Conservation (phyloP, 2,888 invertebrate genomes). For the Alentia gelatinosa region DNA sequence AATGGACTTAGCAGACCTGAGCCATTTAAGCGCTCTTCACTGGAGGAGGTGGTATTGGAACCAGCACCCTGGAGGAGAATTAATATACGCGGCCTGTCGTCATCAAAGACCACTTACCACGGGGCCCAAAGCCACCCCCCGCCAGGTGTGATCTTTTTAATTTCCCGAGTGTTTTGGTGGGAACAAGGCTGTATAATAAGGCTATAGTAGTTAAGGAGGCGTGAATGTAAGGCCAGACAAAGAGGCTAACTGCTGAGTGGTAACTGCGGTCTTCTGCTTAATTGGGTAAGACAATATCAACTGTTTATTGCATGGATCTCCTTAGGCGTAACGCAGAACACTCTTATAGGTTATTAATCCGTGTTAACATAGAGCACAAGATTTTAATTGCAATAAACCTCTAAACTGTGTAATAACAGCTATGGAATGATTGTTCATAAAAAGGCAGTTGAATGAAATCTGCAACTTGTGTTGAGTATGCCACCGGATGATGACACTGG, state of each 20-base stretch:
- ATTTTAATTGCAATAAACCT: background rate
- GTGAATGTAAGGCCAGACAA: constrained; percentile 5
- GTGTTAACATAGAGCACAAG: background rate
- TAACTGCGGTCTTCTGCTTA: background rate
- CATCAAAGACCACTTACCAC: background rate
- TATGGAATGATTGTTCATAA: no score
- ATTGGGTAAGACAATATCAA: background rate
- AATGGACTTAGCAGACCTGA: background rate
- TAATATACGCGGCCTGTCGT: background rate
- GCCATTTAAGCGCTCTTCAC: constrained; percentile 21
- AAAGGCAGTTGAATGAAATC: no score
- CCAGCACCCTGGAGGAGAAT: background rate
- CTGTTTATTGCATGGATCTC: background rate
- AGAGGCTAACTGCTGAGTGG: background rate
- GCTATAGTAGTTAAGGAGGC: constrained; percentile 39
- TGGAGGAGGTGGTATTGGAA: background rate
- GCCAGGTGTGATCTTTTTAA: background rate
- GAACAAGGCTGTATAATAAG: constrained; percentile 21
- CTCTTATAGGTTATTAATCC: background rate
- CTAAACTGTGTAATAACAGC: no score
- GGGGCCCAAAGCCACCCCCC: background rate
- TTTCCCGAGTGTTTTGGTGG: background rate
- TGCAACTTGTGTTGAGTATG: no score
- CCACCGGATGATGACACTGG: no score
- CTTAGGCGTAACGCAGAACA: background rate